Conservation (phyloP, 2,888 invertebrate species). For the Ophraella communa region DNA sequence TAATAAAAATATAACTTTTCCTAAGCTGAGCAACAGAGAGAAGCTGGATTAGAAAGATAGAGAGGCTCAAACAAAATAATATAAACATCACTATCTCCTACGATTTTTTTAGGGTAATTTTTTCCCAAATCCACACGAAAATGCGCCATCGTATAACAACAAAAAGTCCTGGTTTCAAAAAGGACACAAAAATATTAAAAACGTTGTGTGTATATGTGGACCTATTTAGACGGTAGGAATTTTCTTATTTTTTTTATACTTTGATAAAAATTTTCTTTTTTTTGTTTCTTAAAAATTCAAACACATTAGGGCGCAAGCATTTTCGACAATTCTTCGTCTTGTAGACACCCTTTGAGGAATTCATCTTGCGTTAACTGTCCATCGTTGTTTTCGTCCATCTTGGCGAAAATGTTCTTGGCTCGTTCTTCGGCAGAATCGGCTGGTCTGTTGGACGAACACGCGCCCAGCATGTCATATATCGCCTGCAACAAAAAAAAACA, state of each 20-base stretch:
- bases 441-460: slow-evolving; percentile 93
- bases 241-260: slow-evolving; percentile 6
- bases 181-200: slow-evolving; percentile 22
- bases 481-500: slow-evolving; percentile 72
- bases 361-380: slow-evolving; percentile 98
- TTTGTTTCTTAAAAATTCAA: no score
- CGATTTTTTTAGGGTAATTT: no score
- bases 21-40: slow-evolving; percentile 25
- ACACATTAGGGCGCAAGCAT: slow-evolving; percentile 88
- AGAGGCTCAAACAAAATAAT: slow-evolving; percentile 17
- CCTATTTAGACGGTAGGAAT: slow-evolving; percentile 20
- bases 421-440: slow-evolving; percentile 96
- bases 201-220: slow-evolving; percentile 18
- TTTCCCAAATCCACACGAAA: slow-evolving; percentile 28
- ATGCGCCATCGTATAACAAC: slow-evolving; percentile 29
- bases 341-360: slow-evolving; percentile 96
- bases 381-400: slow-evolving; percentile 99
- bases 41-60: slow-evolving; percentile 32
- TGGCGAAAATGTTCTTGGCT: slow-evolving; percentile 98
- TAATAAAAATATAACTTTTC: slow-evolving; percentile 30
- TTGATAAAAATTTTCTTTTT: no score
- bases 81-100: slow-evolving; percentile 29
- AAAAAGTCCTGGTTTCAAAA: slow-evolving; percentile 3
- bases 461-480: slow-evolving; percentile 99
- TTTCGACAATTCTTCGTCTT: slow-evolving; percentile 94